Base-by-base conservation (phyloP, 2,888 invertebrate species). In the Beris morrisii region DNA sequence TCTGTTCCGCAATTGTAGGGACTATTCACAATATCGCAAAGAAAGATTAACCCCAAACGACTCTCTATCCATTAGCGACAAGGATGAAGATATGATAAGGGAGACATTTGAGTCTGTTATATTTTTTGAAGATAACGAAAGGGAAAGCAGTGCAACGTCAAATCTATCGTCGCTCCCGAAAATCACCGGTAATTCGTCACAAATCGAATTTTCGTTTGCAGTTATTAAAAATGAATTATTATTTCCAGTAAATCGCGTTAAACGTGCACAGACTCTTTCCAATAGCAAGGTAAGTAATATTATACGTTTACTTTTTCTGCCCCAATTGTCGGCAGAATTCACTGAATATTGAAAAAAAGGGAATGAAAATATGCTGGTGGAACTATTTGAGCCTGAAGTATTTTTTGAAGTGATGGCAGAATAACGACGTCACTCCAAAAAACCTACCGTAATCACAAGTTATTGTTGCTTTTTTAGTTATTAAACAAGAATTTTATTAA, bases 21-120 rank as follows among this genome's bases (percentile, higher is more conserved):
- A 82, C 73, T 84, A 85, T 83, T 87, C 86, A 80, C 83, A 87
- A 72, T 88, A 88, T 81, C 87, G 83, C 83, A 88, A 88, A 81
- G 84, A 84, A 75, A 86, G 88, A 78, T 76, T 82, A 69, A 75
- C 77, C 69, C 85, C 83, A 31, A 86, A 85, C 44, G 86, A 86
- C 71, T 88, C 84, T 76, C 86, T 86, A 4, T 81, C 82, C 67
- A 76, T 79, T 5, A 83, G 82, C 70, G 13, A 6, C 12, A 31
- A 77, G 28, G 78, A 81, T 43, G 11, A 11, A 52, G 6, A 22
- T 22, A 22, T 22, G 22, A 1, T 22, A 1, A 22, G 22, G 22
- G 22, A 22, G 22, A 22, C 9, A 30, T 48, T 32, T 9, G 59
- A 22, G 22, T 4, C 9, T 12, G 15, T 13, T 31, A 28, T 22